Percentiles rank a stretch among this genome's conserved stretches.
These are phyloP conservation scores for Psephotus haematonotus DNA, from an alignment of 2,113 vertebrate genomes.

Conservation along the genomic window DNA sequence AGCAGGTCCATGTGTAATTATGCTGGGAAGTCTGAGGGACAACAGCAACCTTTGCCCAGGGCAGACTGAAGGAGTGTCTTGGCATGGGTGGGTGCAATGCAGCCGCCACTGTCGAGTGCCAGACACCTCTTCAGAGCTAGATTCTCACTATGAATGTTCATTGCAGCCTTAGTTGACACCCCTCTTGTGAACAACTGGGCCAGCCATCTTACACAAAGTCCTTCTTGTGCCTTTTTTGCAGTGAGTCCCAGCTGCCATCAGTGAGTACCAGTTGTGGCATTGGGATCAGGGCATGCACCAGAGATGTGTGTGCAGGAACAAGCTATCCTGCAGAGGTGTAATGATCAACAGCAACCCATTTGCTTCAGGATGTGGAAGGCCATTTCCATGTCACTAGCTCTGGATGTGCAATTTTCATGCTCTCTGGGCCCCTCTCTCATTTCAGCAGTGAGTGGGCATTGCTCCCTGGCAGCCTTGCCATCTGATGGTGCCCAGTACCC, in stretches of 20 bases:
- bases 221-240: not conserved
- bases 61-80: not conserved
- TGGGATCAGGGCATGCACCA: not conserved
- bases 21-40: not conserved
- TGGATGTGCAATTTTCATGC: not conserved
- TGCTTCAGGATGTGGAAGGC: not conserved
- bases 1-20: not conserved
- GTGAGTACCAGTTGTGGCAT: rapidly evolving
- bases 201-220: not conserved
- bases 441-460: not conserved
- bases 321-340: not conserved
- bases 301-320: not conserved
- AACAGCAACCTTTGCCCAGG: not conserved
- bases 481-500: not conserved
- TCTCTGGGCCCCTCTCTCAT: not conserved
- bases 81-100: not conserved
- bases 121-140: not conserved
- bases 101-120: rapidly evolving
- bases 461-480: not conserved
- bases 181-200: not conserved
- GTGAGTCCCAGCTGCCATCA: not conserved
- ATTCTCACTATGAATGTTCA: not conserved
- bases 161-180: not conserved
- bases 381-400: not conserved
- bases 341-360: not conserved